Evolutionary conservation across 2,888 invertebrate species (phyloP), one percentile per base, ranked within the genome.

Genomic region (Blomia tropicalis): DNA sequence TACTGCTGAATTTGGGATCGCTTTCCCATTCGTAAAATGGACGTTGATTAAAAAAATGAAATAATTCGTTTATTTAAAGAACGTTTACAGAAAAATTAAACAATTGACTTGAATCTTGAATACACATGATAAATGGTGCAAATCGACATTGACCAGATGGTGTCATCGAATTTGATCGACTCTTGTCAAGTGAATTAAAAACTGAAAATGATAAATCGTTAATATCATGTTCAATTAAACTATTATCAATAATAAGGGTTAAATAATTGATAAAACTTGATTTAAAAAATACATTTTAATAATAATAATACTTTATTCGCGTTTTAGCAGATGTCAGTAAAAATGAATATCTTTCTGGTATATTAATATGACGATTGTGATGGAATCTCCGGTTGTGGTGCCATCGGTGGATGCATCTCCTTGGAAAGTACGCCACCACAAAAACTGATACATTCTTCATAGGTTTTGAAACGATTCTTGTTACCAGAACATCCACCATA

Each of bases 21-120:
- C n/a, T n/a, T n/a, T n/a, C n/a, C n/a, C n/a, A n/a, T n/a, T n/a
- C n/a, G n/a, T n/a, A n/a, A n/a, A n/a, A n/a, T n/a, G n/a, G n/a
- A n/a, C n/a, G n/a, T n/a, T n/a, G n/a, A n/a, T n/a, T n/a, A n/a
- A n/a, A n/a, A n/a, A n/a, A n/a, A n/a, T n/a, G n/a, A n/a, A n/a
- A n/a, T n/a, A n/a, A n/a, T n/a, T n/a, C n/a, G n/a, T n/a, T n/a
- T n/a, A n/a, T n/a, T n/a, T n/a, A n/a, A n/a, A n/a, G n/a, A n/a
- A n/a, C 83, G 71, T 95, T 90, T 65, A 98, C 96, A 70, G 88
- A 84, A 73, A 88, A 87, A 78, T 98, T 96, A 75, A 98, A 98
- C 31, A 98, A 79, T 71, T 88, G 87, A 69, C 91, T 90, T 0
- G 96, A 89, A 75, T 98, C 98, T 76, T 93, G 85, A 68, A 92